These are phyloP conservation scores for Lonchura striata DNA, from an alignment of 2,113 vertebrate genomes.

Conservation along the genomic window DNA sequence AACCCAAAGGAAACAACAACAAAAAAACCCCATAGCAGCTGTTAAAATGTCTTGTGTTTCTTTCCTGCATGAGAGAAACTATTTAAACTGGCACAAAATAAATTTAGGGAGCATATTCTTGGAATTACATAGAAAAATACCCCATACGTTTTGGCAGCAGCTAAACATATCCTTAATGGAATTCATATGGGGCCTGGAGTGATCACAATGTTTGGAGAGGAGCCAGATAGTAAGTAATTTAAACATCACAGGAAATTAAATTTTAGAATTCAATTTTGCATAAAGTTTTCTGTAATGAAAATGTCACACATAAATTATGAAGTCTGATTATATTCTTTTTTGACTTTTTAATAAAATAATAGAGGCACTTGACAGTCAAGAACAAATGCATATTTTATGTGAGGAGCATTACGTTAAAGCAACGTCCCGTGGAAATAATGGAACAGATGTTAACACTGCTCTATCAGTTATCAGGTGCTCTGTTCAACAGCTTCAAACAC, in stretches of 20 bases:
- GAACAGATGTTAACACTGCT: conserved; percentile 84
- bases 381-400: conserved; percentile 87
- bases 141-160: conserved; percentile 81
- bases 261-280: conserved; percentile 96
- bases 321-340: conserved; percentile 89
- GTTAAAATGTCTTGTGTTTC: conserved; percentile 54
- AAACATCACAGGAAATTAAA: conserved; percentile 99
- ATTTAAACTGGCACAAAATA: conserved; percentile 77
- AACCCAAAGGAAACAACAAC: neutral
- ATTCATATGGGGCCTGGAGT: conserved; percentile 89
- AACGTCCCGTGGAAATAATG: conserved; percentile 81
- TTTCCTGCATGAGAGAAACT: conserved; percentile 63
- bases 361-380: conserved; percentile 89
- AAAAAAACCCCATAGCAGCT: neutral
- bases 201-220: conserved; percentile 86
- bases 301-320: conserved; percentile 95
- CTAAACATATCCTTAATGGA: conserved; percentile 89
- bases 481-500: conserved; percentile 83
- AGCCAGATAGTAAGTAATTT: conserved; percentile 95
- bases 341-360: conserved; percentile 88
- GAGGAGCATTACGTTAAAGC: conserved; percentile 78
- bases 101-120: conserved; percentile 79
- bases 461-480: conserved; percentile 83
- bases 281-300: conserved; percentile 98
- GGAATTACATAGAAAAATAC: conserved; percentile 79